These are phyloP conservation scores for Pogona vitticeps DNA, from an alignment of 2,113 vertebrate species.

Conservation along the genomic window DNA sequence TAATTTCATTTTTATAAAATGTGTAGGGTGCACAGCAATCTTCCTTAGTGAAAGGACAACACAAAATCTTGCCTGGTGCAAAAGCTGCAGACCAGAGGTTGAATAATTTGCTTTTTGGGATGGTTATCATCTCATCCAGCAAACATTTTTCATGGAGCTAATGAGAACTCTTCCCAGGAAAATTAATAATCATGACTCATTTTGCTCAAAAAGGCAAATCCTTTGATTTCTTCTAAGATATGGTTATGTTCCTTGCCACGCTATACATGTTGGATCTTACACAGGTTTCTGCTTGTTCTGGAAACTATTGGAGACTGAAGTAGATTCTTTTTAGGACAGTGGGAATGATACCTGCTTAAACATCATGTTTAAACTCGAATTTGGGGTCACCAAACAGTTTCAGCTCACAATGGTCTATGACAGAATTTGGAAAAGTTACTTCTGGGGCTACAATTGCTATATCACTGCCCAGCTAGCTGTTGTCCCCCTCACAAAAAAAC, in stretches of 20 bases:
- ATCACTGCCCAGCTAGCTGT: too few relatives aligned
- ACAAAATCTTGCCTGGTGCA: not conserved
- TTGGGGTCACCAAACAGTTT: not conserved
- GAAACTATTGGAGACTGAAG: not conserved
- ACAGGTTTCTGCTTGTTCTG: not conserved
- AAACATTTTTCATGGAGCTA: too few relatives aligned
- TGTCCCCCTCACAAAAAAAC: too few relatives aligned
- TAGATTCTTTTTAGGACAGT: not conserved
- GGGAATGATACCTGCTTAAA: not conserved
- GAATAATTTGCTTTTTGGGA: too few relatives aligned
- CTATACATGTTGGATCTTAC: not conserved
- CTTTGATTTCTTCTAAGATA: not conserved
- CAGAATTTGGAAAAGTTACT: not conserved
- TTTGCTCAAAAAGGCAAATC: too few relatives aligned
- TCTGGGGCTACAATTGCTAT: too few relatives aligned
- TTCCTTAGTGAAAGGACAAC: not conserved
- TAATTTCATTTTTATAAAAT: not conserved
- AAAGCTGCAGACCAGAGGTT: not conserved
- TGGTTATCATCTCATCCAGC: not conserved
- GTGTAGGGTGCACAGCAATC: not conserved
- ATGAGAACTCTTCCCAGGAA: too few relatives aligned
- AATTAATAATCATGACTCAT: too few relatives aligned
- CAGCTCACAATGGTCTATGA: not conserved
- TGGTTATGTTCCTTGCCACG: not conserved
- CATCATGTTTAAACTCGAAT: not conserved